These are phyloP conservation scores for Cettia cetti DNA, from an alignment of 2,113 vertebrate species.

Conservation along the genomic window DNA sequence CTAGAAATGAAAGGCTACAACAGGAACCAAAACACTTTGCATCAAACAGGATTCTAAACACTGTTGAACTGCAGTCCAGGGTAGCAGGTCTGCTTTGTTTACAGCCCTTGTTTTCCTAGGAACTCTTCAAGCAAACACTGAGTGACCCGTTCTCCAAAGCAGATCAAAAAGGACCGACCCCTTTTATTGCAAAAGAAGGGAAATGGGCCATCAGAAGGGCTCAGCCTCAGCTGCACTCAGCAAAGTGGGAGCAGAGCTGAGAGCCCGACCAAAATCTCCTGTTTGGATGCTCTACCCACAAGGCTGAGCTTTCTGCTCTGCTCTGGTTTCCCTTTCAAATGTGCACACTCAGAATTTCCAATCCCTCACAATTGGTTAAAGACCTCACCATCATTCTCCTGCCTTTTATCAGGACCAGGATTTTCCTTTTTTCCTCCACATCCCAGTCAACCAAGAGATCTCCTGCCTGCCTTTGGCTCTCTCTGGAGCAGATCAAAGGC, in stretches of 20 bases:
- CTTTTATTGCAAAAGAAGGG: background rate
- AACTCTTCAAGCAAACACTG: background rate
- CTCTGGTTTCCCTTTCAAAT: background rate
- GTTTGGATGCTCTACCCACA: background rate
- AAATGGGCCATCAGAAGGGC: background rate
- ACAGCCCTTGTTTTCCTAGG: background rate
- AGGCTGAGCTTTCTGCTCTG: background rate
- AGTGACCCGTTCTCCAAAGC: background rate
- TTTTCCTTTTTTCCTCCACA: background rate
- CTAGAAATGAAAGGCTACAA: constrained; percentile 7
- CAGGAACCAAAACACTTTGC: background rate
- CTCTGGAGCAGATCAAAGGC: background rate
- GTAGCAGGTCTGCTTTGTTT: background rate
- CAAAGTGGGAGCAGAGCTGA: background rate
- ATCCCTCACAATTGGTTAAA: rapidly evolving
- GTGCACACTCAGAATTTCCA: background rate
- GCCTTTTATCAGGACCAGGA: background rate
- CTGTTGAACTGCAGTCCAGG: background rate
- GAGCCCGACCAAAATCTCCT: background rate
- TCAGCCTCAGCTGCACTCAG: background rate
- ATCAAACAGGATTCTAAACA: background rate
- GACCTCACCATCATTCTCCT: background rate
- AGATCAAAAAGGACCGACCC: background rate
- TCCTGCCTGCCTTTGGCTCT: background rate
- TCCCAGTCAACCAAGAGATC: background rate